Base-by-base conservation (phyloP, 2,113 vertebrate genomes). In the Orthonyx spaldingii region DNA sequence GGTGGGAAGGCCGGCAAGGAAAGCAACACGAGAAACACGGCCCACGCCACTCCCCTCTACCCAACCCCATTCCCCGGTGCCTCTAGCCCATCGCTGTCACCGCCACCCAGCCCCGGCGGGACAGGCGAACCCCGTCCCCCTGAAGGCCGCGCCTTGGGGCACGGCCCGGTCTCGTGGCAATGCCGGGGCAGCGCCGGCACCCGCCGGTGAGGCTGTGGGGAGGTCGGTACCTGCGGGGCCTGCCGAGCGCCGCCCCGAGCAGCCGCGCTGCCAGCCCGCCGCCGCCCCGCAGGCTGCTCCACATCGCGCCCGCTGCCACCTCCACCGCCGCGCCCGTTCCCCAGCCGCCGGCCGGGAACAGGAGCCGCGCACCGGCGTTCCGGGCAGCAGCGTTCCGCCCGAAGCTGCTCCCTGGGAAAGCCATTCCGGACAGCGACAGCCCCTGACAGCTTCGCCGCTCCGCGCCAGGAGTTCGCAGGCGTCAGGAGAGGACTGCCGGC, bases 361-460 rank as follows among this genome's bases (percentile, higher is more conserved):
- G 4, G 6, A 35, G 61, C 84, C 9, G 87, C 50, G n/a, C 60
- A 32, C 64, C 10, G 46, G 49, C 10, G 91, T 95, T 95, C 95
- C 92, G 90, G 16, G 41, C 76, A 46, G 12, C 41, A 13, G 27
- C 77, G 90, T 89, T 93, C 94, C 92, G 75, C 11, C 57, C n/a
- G 11, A 7, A 4, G 16, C 33, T 1, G 17, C 5, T 9, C 17
- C 50, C 26, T 1, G 46, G 26, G 26, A 3, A 10, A 28, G 8
- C 27, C 22, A 0, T 0, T 6, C n/a, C 39, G 4, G 2, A 2
- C 32, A 1, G 47, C 28, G 28, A 4, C 23, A 0, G 2, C 1
- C 8, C 11, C 55, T 5, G 0, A 2, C 11, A 0, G 53, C 27
- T 26, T 16, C 14, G 52, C 16, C 13, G 22, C 39, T 6, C 18